Evolutionary conservation across 2,797 vertebrate species (phyloP).

Genomic region (Phalanger gymnotis): DNA sequence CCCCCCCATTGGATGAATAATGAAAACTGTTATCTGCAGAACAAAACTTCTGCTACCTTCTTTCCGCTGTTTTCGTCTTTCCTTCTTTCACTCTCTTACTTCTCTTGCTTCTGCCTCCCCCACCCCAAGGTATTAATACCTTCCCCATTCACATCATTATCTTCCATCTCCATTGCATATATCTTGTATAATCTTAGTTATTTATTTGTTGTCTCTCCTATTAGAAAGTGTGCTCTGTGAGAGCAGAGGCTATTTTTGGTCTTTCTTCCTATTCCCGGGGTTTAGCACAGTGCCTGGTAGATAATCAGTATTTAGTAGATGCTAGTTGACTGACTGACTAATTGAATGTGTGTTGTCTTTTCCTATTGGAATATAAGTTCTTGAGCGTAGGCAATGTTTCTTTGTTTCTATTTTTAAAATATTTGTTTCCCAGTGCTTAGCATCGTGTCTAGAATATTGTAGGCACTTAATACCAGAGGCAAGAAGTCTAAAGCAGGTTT

Average conservation of each 20-base stretch:
- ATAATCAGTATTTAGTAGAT: neutral
- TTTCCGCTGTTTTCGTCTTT: neutral
- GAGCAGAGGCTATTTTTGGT: neutral
- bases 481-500: constrained; percentile 44
- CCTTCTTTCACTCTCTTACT: neutral
- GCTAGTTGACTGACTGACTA: too few species aligned
- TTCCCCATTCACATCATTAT: neutral
- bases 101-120: neutral
- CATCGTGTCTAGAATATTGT: neutral
- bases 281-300: neutral
- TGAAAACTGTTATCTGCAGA: neutral
- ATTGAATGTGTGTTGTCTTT: neutral
- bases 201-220: neutral
- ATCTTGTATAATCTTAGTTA: neutral
- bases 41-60: neutral
- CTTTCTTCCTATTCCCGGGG: neutral
- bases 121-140: neutral
- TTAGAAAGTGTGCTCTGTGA: neutral
- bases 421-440: neutral
- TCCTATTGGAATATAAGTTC: neutral
- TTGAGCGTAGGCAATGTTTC: neutral
- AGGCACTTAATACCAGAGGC: neutral
- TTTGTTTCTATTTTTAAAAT: neutral
- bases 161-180: neutral
- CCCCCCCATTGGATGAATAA: neutral